Conservation (phyloP, 2,888 invertebrate genomes). For the Mythimna impura region DNA sequence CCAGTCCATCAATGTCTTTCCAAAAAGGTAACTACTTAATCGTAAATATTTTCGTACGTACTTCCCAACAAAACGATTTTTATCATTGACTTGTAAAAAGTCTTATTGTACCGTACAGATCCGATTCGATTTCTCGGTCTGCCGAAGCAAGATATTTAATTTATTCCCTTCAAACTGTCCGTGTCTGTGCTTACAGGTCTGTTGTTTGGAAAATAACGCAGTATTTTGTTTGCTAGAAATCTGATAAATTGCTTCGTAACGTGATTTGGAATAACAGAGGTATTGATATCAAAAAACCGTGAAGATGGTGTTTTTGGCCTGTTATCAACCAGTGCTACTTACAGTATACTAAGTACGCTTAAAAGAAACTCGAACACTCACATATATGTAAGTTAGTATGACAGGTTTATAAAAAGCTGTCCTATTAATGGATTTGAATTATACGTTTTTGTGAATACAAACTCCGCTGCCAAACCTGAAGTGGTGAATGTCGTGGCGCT, state of each 20-base stretch:
- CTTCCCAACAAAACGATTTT: slow-evolving; percentile 33
- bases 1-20: background rate
- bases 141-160: slow-evolving; percentile 68
- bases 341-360: background rate
- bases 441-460: too few species aligned
- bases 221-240: slow-evolving; percentile 42
- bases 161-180: slow-evolving; percentile 63
- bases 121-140: slow-evolving; percentile 70
- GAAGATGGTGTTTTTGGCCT: background rate
- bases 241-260: slow-evolving; percentile 52
- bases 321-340: background rate
- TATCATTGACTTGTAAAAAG: slow-evolving; percentile 60
- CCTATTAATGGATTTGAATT: too few species aligned
- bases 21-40: background rate
- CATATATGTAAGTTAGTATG: too few species aligned
- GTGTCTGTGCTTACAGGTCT: slow-evolving; percentile 51
- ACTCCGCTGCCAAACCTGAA: too few species aligned
- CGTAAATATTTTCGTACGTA: slow-evolving; percentile 1
- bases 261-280: slow-evolving; percentile 30
- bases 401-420: too few species aligned
- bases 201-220: slow-evolving; percentile 46
- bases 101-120: slow-evolving; percentile 43
- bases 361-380: too few species aligned
- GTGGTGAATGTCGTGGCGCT: too few species aligned
- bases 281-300: background rate